phyloP scores from a whole-genome alignment of 1,140 invertebrate species.

The Eciton burchellii region DNA sequence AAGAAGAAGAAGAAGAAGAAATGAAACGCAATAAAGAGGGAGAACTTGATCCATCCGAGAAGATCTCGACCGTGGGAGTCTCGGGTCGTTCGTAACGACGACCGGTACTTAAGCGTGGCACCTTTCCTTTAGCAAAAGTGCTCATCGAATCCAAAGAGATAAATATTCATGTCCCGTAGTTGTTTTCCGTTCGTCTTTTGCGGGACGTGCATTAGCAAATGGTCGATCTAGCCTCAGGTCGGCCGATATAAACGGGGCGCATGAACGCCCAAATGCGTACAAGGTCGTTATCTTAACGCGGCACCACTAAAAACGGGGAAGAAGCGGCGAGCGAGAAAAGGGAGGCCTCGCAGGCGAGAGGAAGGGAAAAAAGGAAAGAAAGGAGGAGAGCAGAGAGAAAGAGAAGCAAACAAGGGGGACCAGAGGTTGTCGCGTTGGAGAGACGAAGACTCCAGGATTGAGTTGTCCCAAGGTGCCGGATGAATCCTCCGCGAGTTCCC shows the following conservation, averaged over 20 bases:
- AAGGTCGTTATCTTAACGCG: constrained; percentile 79
- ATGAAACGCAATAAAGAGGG: constrained; percentile 21
- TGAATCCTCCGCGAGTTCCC: constrained; percentile 71
- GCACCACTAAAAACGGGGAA: constrained; percentile 72
- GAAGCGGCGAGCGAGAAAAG: constrained; percentile 36
- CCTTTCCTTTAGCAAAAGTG: constrained; percentile 71
- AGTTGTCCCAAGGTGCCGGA: constrained; percentile 76
- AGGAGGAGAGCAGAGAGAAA: constrained; percentile 32
- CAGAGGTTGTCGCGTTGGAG: constrained; percentile 32
- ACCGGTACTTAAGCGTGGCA: constrained; percentile 65
- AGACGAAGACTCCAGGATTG: constrained; percentile 68
- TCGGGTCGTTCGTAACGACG: constrained; percentile 18
- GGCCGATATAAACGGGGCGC: constrained; percentile 69
- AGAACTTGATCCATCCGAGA: constrained; percentile 23
- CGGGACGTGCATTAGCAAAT: constrained; percentile 76
- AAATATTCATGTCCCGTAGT: constrained; percentile 73
- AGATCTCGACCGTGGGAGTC: constrained; percentile 59
- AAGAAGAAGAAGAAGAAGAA: no score
- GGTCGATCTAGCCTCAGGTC: constrained; percentile 72
- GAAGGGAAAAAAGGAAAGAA: constrained; percentile 28
- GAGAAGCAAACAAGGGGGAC: constrained; percentile 53
- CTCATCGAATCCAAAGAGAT: constrained; percentile 66
- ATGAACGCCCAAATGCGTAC: constrained; percentile 75
- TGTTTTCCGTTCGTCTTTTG: constrained; percentile 67
- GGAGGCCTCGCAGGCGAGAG: constrained; percentile 13